Evolutionary conservation across 1,140 invertebrate genomes (phyloP), one percentile per base, ranked within the genome.

Genomic region (Campoletis sonorensis): DNA sequence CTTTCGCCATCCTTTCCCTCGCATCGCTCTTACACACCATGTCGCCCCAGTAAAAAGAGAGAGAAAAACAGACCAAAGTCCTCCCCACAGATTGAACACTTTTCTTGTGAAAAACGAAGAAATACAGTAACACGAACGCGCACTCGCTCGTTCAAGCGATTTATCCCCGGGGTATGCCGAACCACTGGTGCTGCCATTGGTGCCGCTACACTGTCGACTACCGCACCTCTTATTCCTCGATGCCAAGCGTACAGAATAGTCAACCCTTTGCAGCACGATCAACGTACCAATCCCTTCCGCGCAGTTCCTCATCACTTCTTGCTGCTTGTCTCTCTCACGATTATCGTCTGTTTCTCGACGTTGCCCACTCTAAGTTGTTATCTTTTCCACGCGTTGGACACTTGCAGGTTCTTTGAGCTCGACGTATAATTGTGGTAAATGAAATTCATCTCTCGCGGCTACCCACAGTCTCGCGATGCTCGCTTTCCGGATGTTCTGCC

Each of bases 11-110:
- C 79, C 51, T 33, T 33, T 58, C 16, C 45, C 49, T 23, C 79
- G 5, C 30, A 21, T 16, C 49, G 3, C 54, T 77, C 15, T 61
- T 27, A 21, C 27, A 37, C 54, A 61, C 18, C 54, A 15, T 26
- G 51, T 61, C 30, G 27, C 54, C 64, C 30, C n/a, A 33, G 33
- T n/a, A 67, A 10, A 16, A 10, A 70, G 30, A 70, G 27, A 33
- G 54, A 75, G 45, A 49, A 37, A 58, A 21, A 71, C 40, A 3
- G 64, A 68, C 83, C 80, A 58, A 82, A 79, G 83, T 77, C 81
- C 81, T 82, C 81, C 83, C 81, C 79, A 67, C 78, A 82, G 83
- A 84, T 84, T 82, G 83, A 82, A 84, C 83, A 82, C 75, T 82
- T 82, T 84, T 82, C 79, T 58, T 72, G 40, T 26, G 37, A 81